Conservation (phyloP, 2,888 invertebrate species). For the Rhorus exstirpatorius region DNA sequence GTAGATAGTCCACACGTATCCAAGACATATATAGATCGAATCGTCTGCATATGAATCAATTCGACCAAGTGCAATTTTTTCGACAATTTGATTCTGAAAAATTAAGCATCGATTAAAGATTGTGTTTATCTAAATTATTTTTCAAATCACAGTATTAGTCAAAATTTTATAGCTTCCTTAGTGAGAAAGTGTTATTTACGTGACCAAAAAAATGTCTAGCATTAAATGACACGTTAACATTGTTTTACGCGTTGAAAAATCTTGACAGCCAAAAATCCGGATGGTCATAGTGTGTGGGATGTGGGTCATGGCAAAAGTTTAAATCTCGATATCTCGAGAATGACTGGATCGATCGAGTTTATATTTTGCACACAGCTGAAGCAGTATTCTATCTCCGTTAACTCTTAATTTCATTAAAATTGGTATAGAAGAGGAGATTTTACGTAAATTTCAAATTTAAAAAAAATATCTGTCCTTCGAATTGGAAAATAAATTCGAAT, state of each 20-base stretch:
- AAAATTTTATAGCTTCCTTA: too few species aligned
- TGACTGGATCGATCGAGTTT: neutral
- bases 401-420: neutral
- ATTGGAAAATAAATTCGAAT: too few species aligned
- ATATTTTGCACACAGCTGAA: neutral
- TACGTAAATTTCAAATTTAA: neutral
- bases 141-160: too few species aligned
- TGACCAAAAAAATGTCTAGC: too few species aligned
- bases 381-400: neutral
- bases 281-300: neutral
- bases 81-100: neutral
- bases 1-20: neutral
- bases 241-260: too few species aligned
- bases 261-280: neutral
- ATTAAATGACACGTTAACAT: too few species aligned
- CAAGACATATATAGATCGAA: neutral
- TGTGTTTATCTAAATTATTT: too few species aligned
- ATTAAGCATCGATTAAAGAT: too few species aligned
- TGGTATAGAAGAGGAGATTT: conserved; percentile 24
- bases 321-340: neutral
- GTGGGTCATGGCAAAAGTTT: conserved; percentile 17
- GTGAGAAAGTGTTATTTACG: too few species aligned
- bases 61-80: neutral
- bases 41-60: neutral
- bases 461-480: neutral